These are phyloP conservation scores for Thaumatotibia leucotreta DNA, from an alignment of 1,140 invertebrate genomes.

Conservation along the genomic window DNA sequence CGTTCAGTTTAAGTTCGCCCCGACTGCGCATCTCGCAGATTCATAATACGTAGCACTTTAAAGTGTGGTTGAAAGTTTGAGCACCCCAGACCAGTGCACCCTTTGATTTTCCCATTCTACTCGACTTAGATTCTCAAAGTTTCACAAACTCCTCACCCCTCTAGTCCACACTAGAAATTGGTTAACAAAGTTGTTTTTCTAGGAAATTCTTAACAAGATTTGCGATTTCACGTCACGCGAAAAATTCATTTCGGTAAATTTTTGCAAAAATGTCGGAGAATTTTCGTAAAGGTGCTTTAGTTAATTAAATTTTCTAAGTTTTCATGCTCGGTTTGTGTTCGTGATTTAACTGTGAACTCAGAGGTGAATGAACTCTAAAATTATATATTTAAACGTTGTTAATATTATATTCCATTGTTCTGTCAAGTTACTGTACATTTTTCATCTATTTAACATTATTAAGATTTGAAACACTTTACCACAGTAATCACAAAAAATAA, in stretches of 20 bases:
- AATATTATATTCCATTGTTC: background rate
- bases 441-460: no score
- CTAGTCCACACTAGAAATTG: background rate
- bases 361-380: background rate
- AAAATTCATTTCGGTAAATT: background rate
- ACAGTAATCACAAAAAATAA: no score
- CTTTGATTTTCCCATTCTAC: constrained; percentile 12
- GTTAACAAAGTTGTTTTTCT: background rate
- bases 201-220: background rate
- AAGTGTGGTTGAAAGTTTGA: constrained; percentile 9
- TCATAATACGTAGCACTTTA: constrained; percentile 13
- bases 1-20: background rate
- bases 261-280: background rate
- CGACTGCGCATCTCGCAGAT: background rate
- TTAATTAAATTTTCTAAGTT: background rate
- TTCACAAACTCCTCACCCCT: background rate
- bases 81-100: background rate
- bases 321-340: background rate
- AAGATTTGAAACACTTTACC: no score
- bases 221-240: background rate
- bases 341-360: background rate
- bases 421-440: no score
- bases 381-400: background rate
- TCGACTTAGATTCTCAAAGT: constrained; percentile 3
- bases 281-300: background rate